A percentile compares a stretch with the other conserved stretches of the same genome.
Conservation (phyloP, 1,140 invertebrate genomes). For the Antheraea pernyi region DNA sequence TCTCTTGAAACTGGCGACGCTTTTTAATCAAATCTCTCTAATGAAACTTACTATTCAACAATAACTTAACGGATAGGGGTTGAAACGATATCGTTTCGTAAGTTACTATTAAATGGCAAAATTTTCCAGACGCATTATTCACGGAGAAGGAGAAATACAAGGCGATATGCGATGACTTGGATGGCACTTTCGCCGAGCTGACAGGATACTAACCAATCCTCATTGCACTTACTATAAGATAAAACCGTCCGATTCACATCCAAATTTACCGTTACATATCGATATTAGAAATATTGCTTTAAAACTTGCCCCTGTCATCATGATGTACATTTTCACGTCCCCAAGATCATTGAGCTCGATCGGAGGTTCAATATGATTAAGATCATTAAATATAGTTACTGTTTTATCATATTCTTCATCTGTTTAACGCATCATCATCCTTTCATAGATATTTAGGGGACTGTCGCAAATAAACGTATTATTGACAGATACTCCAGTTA, state of each 20-base stretch:
- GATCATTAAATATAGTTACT: constrained; percentile 5
- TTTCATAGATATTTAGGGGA: constrained; percentile 43
- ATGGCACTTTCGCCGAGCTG: constrained; percentile 96
- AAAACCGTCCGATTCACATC: constrained; percentile 51
- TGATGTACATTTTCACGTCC: background rate
- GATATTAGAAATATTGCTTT: background rate
- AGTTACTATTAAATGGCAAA: constrained; percentile 57
- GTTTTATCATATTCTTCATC: constrained; percentile 14
- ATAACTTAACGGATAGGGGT: background rate
- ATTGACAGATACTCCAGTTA: constrained; percentile 12
- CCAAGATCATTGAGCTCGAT: constrained; percentile 3
- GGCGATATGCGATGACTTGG: constrained; percentile 98
- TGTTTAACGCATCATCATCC: constrained; percentile 46
- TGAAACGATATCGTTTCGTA: constrained; percentile 21
- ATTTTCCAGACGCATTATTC: constrained; percentile 81
- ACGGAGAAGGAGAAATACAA: constrained; percentile 98
- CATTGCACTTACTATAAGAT: constrained; percentile 63
- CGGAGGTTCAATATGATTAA: background rate
- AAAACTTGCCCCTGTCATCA: background rate
- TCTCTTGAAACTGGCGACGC: constrained; percentile 40
- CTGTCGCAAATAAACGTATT: constrained; percentile 28
- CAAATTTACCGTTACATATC: constrained; percentile 23
- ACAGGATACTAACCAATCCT: constrained; percentile 87
- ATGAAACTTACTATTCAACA: constrained; percentile 29
- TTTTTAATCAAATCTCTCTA: constrained; percentile 43